These are phyloP conservation scores for Mallotus villosus DNA, from an alignment of 2,797 vertebrate species.

Conservation along the genomic window DNA sequence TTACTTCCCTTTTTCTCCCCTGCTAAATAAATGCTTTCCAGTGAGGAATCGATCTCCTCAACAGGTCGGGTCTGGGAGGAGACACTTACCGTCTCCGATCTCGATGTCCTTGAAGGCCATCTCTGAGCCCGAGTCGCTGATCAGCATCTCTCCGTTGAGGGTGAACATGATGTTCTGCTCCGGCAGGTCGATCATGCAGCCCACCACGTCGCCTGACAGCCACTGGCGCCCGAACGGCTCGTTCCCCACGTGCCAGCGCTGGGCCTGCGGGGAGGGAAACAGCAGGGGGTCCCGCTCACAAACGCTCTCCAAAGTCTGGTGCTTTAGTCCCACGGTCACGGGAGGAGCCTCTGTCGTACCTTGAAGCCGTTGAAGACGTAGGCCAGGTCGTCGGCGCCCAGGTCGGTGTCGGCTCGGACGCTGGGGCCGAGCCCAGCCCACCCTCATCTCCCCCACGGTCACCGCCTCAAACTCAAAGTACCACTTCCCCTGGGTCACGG, in stretches of 20 bases:
- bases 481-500: slow-evolving; percentile 86
- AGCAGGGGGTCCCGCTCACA: neutral
- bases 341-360: slow-evolving; percentile 57
- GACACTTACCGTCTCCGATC: slow-evolving; percentile 81
- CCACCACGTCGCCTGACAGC: slow-evolving; percentile 89
- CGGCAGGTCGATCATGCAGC: slow-evolving; percentile 90
- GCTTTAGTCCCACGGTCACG: fast-evolving
- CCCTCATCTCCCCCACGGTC: slow-evolving; percentile 92
- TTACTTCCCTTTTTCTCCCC: too few species aligned
- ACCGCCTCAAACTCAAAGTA: slow-evolving; percentile 94
- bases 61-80: neutral
- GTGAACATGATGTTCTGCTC: slow-evolving; percentile 95
- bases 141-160: slow-evolving; percentile 91
- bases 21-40: too few species aligned
- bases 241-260: slow-evolving; percentile 92
- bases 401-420: slow-evolving; percentile 83
- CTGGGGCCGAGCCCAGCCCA: slow-evolving; percentile 89
- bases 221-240: slow-evolving; percentile 90
- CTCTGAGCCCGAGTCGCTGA: slow-evolving; percentile 92
- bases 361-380: slow-evolving; percentile 94
- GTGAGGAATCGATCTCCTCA: neutral
- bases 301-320: neutral
- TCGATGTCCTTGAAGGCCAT: slow-evolving; percentile 93
- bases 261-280: slow-evolving; percentile 72
- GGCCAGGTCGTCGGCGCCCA: slow-evolving; percentile 88